These are phyloP conservation scores for Palythoa grandiflora DNA, from an alignment of 92 coral and sea anemone species.

Conservation along the genomic window DNA sequence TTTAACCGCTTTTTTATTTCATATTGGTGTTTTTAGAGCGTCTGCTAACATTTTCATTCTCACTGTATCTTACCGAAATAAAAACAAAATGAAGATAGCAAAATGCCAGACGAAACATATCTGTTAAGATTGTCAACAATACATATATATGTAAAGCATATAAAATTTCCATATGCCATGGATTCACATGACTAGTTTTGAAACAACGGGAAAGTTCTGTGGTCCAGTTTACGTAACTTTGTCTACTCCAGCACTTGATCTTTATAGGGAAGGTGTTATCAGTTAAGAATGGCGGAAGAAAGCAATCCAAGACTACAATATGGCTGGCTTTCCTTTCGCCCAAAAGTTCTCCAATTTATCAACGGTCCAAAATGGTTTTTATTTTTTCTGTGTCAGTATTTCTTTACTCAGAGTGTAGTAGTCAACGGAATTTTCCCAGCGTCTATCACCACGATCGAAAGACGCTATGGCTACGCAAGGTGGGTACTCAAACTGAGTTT, in stretches of 20 bases:
- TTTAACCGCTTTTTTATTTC: not conserved
- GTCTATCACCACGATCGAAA: slow-evolving; percentile 85
- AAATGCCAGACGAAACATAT: not conserved
- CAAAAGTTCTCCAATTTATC: slow-evolving; percentile 84
- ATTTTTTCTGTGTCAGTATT: slow-evolving; percentile 75
- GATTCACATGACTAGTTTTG: slow-evolving; percentile 17
- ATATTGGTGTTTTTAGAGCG: not conserved
- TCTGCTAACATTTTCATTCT: not conserved
- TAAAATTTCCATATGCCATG: not conserved
- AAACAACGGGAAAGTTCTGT: not conserved
- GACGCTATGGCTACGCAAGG: slow-evolving; percentile 89
- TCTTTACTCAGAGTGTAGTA: slow-evolving; percentile 81
- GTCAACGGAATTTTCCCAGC: slow-evolving; percentile 89
- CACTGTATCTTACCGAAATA: not conserved
- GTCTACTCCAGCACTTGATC: not conserved
- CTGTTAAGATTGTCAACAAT: slow-evolving; percentile 1
- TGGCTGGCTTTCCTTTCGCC: slow-evolving; percentile 89
- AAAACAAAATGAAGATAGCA: not conserved
- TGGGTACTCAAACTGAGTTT: not conserved
- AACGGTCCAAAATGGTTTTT: slow-evolving; percentile 88
- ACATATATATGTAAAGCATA: not conserved
- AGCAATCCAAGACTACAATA: slow-evolving; percentile 12
- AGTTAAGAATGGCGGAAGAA: slow-evolving; percentile 14
- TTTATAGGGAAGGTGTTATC: not conserved
- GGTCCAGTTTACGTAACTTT: not conserved